phyloP scores from a whole-genome alignment of 2,888 invertebrate genomes.

The Cephus spinipes region DNA sequence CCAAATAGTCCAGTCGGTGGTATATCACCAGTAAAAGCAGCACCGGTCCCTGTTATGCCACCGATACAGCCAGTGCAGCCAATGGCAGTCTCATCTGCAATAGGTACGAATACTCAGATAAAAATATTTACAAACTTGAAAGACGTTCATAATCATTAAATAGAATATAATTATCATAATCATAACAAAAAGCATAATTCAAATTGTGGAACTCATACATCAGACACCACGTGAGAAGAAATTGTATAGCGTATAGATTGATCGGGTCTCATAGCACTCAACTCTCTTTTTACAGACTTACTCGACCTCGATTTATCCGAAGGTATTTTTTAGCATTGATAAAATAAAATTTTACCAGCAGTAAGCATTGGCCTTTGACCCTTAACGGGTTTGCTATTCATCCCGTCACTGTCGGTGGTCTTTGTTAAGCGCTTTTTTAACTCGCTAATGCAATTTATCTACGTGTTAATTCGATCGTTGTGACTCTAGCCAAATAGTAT shows the following conservation, averaged over 20 bases:
- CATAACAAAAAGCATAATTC: neutral
- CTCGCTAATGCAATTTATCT: neutral
- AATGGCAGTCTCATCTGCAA: conserved; percentile 42
- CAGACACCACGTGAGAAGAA: neutral
- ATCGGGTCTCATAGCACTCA: conserved; percentile 13
- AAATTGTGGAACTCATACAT: neutral
- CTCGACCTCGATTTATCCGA: conserved; percentile 58
- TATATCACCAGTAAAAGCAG: conserved; percentile 40
- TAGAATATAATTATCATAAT: neutral
- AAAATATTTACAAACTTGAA: neutral
- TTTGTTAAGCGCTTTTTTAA: neutral
- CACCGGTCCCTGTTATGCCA: conserved; percentile 35
- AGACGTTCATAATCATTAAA: neutral
- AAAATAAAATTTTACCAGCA: neutral
- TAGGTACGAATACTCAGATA: conserved; percentile 44
- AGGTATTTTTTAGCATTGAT: conserved; percentile 39
- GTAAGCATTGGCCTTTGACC: neutral
- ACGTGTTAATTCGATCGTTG: neutral
- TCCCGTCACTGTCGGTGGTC: neutral
- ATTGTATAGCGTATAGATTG: neutral
- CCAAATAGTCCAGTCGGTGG: conserved; percentile 62
- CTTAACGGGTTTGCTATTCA: neutral
- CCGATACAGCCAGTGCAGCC: conserved; percentile 48
- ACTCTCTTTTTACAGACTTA: conserved; percentile 58
- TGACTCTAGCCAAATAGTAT: neutral